These are phyloP conservation scores for Drosophila seguyi DNA, from an alignment of 1,140 invertebrate species.

Conservation along the genomic window DNA sequence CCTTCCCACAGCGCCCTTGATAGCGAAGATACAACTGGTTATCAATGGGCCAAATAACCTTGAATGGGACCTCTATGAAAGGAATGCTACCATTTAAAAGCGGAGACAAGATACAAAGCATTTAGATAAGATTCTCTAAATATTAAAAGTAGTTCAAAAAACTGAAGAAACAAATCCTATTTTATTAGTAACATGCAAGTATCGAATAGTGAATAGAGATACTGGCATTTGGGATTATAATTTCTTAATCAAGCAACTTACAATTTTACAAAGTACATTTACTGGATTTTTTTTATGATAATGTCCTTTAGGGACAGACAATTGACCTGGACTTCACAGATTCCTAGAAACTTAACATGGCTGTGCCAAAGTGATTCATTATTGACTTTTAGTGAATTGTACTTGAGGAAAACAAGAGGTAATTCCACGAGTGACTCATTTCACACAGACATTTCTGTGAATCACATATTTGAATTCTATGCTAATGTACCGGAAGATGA, in stretches of 20 bases:
- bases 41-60: neutral
- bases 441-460: slow-evolving; percentile 1
- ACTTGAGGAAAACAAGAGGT: neutral
- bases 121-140: neutral
- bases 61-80: neutral
- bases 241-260: neutral
- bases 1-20: slow-evolving; percentile 2
- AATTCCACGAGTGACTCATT: slow-evolving; percentile 18
- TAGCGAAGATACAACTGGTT: slow-evolving; percentile 8
- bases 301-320: neutral
- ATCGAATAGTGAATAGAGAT: neutral
- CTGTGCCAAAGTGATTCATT: neutral
- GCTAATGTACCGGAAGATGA: slow-evolving; percentile 27
- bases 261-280: neutral
- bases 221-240: neutral
- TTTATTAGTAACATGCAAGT: neutral
- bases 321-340: neutral
- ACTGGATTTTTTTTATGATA: neutral
- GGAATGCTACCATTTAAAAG: neutral
- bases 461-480: slow-evolving; percentile 19
- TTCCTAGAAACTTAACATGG: neutral
- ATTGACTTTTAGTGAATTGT: neutral
- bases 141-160: neutral
- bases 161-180: neutral
- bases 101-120: neutral